Percentiles rank a stretch among this genome's conserved stretches.
phyloP scores from a whole-genome alignment of 2,888 invertebrate species.

The Empis stercorea region DNA sequence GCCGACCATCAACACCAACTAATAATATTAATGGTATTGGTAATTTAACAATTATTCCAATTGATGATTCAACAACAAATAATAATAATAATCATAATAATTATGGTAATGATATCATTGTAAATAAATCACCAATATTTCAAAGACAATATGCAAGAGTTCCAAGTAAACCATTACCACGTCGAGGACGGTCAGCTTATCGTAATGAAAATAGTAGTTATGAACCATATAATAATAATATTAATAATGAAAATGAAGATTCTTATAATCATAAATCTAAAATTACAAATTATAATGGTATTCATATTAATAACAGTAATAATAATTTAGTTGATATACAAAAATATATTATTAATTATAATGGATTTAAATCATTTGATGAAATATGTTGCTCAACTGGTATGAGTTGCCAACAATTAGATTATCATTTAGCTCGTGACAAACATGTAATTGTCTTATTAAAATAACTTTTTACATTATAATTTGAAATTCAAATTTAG shows the following conservation, averaged over 20 bases:
- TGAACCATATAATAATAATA: no score
- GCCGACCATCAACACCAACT: background rate
- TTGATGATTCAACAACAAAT: no score
- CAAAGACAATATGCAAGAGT: background rate
- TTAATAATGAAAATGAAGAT: no score
- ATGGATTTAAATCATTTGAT: constrained; percentile 51
- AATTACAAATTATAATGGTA: no score
- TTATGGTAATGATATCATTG: no score
- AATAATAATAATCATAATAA: background rate
- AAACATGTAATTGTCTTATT: constrained; percentile 57
- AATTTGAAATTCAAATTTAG: no score
- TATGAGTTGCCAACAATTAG: constrained; percentile 53
- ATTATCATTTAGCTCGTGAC: constrained; percentile 64
- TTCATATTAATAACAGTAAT: background rate
- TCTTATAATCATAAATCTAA: no score
- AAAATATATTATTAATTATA: constrained; percentile 23
- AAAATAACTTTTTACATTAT: constrained; percentile 39
- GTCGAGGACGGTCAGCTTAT: constrained; percentile 8
- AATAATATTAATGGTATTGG: background rate
- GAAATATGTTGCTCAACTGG: constrained; percentile 74
- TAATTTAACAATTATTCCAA: no score
- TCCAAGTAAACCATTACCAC: constrained; percentile 13
- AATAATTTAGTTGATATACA: background rate
- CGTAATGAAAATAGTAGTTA: no score
- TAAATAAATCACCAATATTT: background rate